A percentile compares a stretch with the other conserved stretches of the same genome.
phyloP scores from a whole-genome alignment of 2,113 vertebrate genomes.

The Macaca fascicularis region DNA sequence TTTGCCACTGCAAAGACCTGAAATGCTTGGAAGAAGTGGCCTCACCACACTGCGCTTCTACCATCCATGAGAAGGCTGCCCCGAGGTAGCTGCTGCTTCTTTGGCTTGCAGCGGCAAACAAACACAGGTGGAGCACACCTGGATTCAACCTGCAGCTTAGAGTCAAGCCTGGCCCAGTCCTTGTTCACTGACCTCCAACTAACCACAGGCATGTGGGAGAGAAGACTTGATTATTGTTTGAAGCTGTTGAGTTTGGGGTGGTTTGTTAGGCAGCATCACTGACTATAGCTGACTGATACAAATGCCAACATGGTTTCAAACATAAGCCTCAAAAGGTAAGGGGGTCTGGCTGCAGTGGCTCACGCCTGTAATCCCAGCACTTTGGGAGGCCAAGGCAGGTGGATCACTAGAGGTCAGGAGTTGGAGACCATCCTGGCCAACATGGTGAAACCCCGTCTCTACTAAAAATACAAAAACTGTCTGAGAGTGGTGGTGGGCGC shows the following conservation, averaged over 20 bases:
- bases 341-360: too few relatives aligned
- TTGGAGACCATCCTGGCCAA: too few relatives aligned
- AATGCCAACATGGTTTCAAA: not conserved
- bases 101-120: not conserved
- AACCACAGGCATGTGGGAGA: not conserved
- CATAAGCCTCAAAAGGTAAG: not conserved
- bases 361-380: too few relatives aligned
- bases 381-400: too few relatives aligned
- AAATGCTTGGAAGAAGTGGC: not conserved
- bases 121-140: too few relatives aligned
- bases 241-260: not conserved
- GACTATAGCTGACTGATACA: not conserved
- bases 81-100: not conserved
- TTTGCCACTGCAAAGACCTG: accelerated
- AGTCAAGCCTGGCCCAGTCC: not conserved
- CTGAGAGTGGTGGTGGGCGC: accelerated
- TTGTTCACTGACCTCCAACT: not conserved
- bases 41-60: too few relatives aligned
- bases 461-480: too few relatives aligned
- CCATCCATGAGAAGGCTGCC: accelerated
- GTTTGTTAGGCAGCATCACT: not conserved
- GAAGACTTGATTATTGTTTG: not conserved
- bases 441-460: too few relatives aligned
- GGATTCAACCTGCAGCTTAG: not conserved
- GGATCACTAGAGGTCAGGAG: too few relatives aligned